Base-by-base conservation (phyloP, 2,888 invertebrate genomes). In the Drosophila neotestacea region DNA sequence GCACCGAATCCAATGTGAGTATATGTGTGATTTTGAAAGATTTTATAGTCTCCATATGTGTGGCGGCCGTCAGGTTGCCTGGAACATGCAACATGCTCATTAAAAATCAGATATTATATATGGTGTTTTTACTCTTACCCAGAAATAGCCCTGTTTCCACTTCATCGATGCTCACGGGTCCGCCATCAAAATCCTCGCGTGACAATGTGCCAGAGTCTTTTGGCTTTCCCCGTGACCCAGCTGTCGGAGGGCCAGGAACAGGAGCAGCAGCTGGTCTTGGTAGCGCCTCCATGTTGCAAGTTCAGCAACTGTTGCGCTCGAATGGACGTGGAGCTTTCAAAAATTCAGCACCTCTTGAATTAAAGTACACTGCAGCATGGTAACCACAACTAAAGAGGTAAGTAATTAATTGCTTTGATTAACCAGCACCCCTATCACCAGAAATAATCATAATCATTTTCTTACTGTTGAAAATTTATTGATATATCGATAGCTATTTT, bases 51-150 rank as follows among this genome's bases (percentile, higher is more conserved):
- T 95, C 94, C 71, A 95, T 92, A 90, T 97, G 95, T 38, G 95
- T 95, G 2, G 97, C 97, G 72, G 96, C 96, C 38, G 96, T 95
- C 70, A 97, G 92, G 90, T 97, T 97, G 22, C 97, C 96, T 95
- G 86, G 4, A 92, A 90, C 2, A 6, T 32, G 32, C 32, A 32
- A 32, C 32, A 32, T 30, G 4, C 32, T 30, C 48, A 42, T 36
- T 32, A 10, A n/a, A 30, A 28, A 7, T 4, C n/a, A 51, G 27
- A 27, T 22, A 38, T 6, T 54, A 30, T 16, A 1, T n/a, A 22
- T 10, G 7, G 30, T 9, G 9, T 28, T 16, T 22, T 5, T 11
- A 4, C 10, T 1, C 77, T 56, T 79, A 92, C 92, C 92, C 28
- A 92, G 74, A 81, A 89, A 93, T 11, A 93, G 73, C 0, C 93